Percentiles rank a stretch among this genome's conserved stretches.
phyloP scores from a whole-genome alignment of 2,888 invertebrate species.

The Dugesia japonica region DNA sequence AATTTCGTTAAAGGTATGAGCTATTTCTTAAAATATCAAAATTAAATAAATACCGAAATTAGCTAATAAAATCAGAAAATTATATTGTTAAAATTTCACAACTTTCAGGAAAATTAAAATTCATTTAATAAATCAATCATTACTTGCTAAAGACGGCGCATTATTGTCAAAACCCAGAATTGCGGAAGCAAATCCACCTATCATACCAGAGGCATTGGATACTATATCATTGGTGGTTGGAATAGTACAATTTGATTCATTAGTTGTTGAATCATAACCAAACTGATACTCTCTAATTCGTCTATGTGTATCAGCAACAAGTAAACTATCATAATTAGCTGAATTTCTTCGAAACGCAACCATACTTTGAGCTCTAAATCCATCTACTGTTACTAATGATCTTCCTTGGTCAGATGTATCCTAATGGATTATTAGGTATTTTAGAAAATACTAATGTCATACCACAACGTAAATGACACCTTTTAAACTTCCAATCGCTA shows the following conservation, averaged over 20 bases:
- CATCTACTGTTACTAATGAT: slow-evolving; percentile 21
- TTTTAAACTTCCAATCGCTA: slow-evolving; percentile 32
- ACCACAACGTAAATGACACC: slow-evolving; percentile 29
- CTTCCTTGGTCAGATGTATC: slow-evolving; percentile 21
- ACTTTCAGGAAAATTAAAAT: too few relatives aligned
- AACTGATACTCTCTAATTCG: slow-evolving; percentile 8
- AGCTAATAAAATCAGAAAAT: too few relatives aligned
- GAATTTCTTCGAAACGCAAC: not conserved
- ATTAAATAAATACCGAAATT: too few relatives aligned
- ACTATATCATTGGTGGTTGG: not conserved
- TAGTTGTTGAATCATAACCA: not conserved
- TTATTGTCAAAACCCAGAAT: not conserved
- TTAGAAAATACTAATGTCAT: not conserved
- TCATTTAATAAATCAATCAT: not conserved
- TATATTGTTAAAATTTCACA: too few relatives aligned
- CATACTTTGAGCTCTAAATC: slow-evolving; percentile 32
- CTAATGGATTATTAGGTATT: not conserved
- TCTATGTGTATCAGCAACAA: slow-evolving; percentile 10
- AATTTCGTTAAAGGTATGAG: too few relatives aligned
- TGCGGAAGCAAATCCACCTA: not conserved
- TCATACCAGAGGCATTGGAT: not conserved
- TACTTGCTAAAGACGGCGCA: not conserved
- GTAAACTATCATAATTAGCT: slow-evolving; percentile 4
- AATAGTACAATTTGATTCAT: not conserved
- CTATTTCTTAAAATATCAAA: too few relatives aligned